These are phyloP conservation scores for Blastomussa wellsi DNA, from an alignment of 92 coral and sea anemone genomes.

Conservation along the genomic window DNA sequence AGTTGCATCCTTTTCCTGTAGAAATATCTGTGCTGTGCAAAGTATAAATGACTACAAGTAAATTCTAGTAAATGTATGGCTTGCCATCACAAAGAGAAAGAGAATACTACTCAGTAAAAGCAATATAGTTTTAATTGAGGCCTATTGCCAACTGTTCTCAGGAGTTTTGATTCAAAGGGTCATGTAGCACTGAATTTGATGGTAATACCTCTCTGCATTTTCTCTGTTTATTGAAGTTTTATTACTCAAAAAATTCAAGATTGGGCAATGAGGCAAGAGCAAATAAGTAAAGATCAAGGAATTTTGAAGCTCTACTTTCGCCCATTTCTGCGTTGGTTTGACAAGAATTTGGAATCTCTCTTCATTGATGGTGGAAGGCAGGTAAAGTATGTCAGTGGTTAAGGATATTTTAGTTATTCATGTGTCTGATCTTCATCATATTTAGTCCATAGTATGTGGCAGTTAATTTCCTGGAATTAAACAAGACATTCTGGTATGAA, in stretches of 20 bases:
- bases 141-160: no score
- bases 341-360: constrained; percentile 76
- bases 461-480: background rate
- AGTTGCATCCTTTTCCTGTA: no score
- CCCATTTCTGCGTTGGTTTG: constrained; percentile 93
- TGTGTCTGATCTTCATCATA: background rate
- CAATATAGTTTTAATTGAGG: no score
- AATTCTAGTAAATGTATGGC: no score
- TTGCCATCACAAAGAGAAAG: no score
- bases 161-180: no score
- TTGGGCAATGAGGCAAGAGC: constrained; percentile 67
- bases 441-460: background rate
- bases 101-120: no score
- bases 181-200: background rate
- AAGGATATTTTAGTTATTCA: background rate
- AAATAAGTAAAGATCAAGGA: constrained; percentile 54
- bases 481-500: background rate
- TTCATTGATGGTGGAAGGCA: constrained; percentile 82
- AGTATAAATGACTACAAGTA: no score
- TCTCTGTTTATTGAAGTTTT: constrained; percentile 49
- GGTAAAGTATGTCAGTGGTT: constrained; percentile 37
- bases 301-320: constrained; percentile 78
- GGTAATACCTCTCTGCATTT: background rate
- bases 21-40: no score
- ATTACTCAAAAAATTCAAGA: constrained; percentile 62